Percentiles rank a stretch among this genome's conserved stretches.
These are phyloP conservation scores for Amblyjoppa fuscipennis DNA, from an alignment of 2,888 invertebrate genomes.

Conservation along the genomic window DNA sequence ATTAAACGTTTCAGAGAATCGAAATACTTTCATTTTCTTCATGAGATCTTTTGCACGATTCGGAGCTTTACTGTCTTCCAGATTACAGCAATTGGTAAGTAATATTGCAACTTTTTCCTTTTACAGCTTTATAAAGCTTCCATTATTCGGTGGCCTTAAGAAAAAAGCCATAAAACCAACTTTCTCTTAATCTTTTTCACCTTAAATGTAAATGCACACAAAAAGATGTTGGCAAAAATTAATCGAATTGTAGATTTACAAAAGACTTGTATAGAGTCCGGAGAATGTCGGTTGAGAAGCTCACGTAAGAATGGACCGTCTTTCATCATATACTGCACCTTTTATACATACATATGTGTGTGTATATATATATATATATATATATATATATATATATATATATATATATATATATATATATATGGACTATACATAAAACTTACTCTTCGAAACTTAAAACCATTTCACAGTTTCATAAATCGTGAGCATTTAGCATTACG, in stretches of 20 bases:
- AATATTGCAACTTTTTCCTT: neutral
- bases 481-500: no score
- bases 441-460: no score
- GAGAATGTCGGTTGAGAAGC: conserved; percentile 60
- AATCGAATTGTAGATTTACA: conserved; percentile 3
- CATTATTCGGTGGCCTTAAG: neutral
- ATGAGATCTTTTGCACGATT: no score
- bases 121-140: neutral
- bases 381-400: no score
- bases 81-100: neutral
- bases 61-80: no score
- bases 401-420: no score
- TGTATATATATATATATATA: no score
- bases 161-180: no score
- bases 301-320: conserved; percentile 26
- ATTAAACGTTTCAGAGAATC: conserved; percentile 13
- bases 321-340: neutral
- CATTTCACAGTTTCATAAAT: no score
- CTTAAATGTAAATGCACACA: neutral
- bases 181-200: no score
- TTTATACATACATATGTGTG: neutral
- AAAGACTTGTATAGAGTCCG: conserved; percentile 56
- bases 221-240: neutral
- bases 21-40: neutral
- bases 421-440: no score